Evolutionary conservation across 2,797 vertebrate genomes (phyloP), one percentile per base, ranked within the genome.

Genomic region (Tragelaphus oryx): DNA sequence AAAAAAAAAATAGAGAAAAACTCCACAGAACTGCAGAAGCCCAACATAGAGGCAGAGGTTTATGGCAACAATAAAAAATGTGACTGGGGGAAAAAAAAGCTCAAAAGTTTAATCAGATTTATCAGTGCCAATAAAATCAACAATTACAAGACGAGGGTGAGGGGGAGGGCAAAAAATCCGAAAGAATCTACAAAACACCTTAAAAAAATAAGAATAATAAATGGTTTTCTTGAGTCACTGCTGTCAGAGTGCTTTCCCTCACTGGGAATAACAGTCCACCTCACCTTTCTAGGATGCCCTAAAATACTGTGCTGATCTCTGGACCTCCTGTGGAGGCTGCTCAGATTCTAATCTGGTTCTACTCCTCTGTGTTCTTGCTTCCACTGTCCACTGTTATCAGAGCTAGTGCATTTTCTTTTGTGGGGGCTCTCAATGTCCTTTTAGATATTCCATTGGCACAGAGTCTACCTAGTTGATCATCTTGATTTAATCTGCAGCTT

Each of bases 111-210:
- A 60, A 7, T 60, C 30, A 0, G 13, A 60, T 60, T 30, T 60
- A 30, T 30, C 6, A 60, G 28, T 30, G 28, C 59, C 28, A 20
- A 65, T 65, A 65, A 65, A 33, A 33, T 33, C 62, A 65, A 20
- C n/a, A 65, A 65, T 9, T 65, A 33, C n/a, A 65, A 18, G 4
- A 1, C 6, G 1, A 17, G 6, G 16, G 54, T 1, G 1, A 4
- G n/a, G 17, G 16, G 17, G 4, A 1, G n/a, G 62, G 8, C 10
- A 33, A 18, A 9, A 10, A n/a, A 33, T 20, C 17, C 3, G n/a
- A 65, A 65, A 33, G n/a, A 33, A 65, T 33, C 8, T 65, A 33
- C 2, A 65, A n/a, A 65, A 65, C n/a, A 65, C 20, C 4, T 20
- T 0, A 65, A 65, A 62, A 62, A 65, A 33, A 20, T 33, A 65